Conservation (phyloP, 2,797 vertebrate genomes). For the Decapterus maruadsi region DNA sequence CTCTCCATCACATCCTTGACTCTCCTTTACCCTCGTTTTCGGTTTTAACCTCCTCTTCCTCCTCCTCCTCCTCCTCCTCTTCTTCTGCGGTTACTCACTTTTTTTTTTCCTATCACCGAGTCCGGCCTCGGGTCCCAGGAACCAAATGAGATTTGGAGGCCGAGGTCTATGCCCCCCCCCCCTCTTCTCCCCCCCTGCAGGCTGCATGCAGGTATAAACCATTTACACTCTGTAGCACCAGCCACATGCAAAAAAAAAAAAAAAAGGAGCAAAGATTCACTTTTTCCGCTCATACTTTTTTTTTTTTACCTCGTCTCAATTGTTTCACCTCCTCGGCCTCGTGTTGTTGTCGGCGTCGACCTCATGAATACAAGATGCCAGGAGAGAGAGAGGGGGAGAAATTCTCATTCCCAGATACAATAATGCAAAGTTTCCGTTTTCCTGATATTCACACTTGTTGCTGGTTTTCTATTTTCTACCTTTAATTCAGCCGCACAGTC, state of each 20-base stretch:
- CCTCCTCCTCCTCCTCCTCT: not conserved
- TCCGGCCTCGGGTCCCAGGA: slow-evolving; percentile 69
- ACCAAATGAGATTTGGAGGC: slow-evolving; percentile 85
- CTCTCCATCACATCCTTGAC: slow-evolving; percentile 49
- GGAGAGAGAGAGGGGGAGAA: not conserved
- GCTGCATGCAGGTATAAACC: slow-evolving; percentile 81
- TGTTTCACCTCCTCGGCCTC: slow-evolving; percentile 35
- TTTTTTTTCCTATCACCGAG: slow-evolving; percentile 64
- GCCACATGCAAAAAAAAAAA: not conserved
- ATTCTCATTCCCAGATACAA: not conserved
- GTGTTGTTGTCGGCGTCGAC: not conserved
- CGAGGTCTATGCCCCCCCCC: slow-evolving; percentile 56
- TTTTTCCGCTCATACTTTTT: slow-evolving; percentile 17
- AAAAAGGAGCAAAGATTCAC: slow-evolving; percentile 28
- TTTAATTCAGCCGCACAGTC: not conserved
- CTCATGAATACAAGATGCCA: not conserved
- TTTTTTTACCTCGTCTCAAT: slow-evolving; percentile 23
- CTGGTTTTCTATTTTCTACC: not conserved
- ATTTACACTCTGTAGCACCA: slow-evolving; percentile 62
- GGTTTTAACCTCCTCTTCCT: slow-evolving; percentile 14
- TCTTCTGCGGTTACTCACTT: slow-evolving; percentile 65
- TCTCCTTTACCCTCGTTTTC: slow-evolving; percentile 51
- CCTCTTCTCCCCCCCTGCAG: slow-evolving; percentile 51
- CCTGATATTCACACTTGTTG: not conserved
- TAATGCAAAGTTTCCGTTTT: not conserved